These are phyloP conservation scores for Melipona bicolor DNA, from an alignment of 2,888 invertebrate species.

Conservation along the genomic window DNA sequence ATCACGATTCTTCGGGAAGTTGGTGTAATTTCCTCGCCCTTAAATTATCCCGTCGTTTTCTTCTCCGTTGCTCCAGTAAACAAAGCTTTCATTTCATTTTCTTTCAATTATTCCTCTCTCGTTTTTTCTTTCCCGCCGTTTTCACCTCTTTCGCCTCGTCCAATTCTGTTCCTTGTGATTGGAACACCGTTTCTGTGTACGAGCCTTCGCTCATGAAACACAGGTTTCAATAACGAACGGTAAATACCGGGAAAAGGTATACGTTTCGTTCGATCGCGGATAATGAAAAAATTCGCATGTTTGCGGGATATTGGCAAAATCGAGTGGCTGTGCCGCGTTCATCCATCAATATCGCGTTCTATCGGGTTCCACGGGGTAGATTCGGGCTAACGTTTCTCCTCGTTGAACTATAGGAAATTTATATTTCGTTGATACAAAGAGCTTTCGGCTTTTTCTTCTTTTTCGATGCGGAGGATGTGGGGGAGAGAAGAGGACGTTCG, in stretches of 20 bases:
- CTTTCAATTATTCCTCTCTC: background rate
- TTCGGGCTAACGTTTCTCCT: background rate
- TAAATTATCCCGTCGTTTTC: no score
- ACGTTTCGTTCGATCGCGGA: constrained; percentile 11
- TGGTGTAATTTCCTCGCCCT: constrained; percentile 4
- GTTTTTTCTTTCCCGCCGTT: background rate
- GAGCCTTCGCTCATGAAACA: background rate
- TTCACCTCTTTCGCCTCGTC: background rate
- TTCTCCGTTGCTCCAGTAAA: no score
- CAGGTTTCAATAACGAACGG: background rate
- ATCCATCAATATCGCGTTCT: background rate
- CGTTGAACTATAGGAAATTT: background rate
- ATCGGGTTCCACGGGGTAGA: background rate
- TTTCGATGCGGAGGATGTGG: no score
- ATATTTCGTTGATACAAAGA: background rate
- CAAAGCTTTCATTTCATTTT: no score
- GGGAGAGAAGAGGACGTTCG: no score
- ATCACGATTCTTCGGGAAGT: constrained; percentile 4
- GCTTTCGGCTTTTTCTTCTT: no score
- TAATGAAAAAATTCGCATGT: constrained; percentile 6
- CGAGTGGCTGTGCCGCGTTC: background rate
- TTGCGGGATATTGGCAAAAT: constrained; percentile 1
- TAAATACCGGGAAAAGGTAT: constrained; percentile 9
- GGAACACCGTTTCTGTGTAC: background rate
- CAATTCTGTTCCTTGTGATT: background rate